Base-by-base conservation (phyloP, 30 jellyfish, hydroid and myxozoan species). In the Cassiopea andromeda region DNA sequence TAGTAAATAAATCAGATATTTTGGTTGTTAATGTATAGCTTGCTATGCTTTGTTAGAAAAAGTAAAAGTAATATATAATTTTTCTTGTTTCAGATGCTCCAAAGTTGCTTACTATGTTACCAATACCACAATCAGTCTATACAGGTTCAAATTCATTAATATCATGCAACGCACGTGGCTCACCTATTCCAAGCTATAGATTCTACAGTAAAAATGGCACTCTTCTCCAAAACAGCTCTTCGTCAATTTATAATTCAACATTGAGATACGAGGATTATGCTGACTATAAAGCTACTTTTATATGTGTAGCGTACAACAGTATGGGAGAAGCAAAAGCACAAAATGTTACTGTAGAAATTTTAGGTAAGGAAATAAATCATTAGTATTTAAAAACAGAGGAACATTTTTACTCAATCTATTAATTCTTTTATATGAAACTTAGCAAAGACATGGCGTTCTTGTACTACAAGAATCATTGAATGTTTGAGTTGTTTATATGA, bases 261-360 rank as follows among this genome's bases (percentile, higher is more conserved):
- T 7, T 70, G 27, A 19, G 54, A 43, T 77, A 48, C 54, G 86
- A 77, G 48, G 3, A 19, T 14, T 58, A 19, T 19, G 46, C 47
- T 7, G 59, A 48, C 0, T 77, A 77, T 43, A 48, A 50, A 18
- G 75, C 86, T 1, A 77, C 70, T 16, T 77, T 48, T 47, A 54
- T 17, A 46, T 77, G 86, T 48, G 74, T 77, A 48, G 75, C 86
- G 8, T 48, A 77, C 27, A 77, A 77, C 27, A 77, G 49, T 54
- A 48, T 77, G 50, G 86, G 86, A 5, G 72, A 77, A 12, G 86
- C 75, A 2, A 74, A 14, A 43, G 49, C 86, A 4, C 59, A 58
- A 47, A 47, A 45, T 12, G 48, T 77, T 17, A 48, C 73, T 12
- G 75, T 77, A 48, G 86, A 77, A 7, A 77, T 77, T 54, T 44